These are phyloP conservation scores for Lates calcarifer DNA, from an alignment of 2,113 vertebrate species.

Conservation along the genomic window DNA sequence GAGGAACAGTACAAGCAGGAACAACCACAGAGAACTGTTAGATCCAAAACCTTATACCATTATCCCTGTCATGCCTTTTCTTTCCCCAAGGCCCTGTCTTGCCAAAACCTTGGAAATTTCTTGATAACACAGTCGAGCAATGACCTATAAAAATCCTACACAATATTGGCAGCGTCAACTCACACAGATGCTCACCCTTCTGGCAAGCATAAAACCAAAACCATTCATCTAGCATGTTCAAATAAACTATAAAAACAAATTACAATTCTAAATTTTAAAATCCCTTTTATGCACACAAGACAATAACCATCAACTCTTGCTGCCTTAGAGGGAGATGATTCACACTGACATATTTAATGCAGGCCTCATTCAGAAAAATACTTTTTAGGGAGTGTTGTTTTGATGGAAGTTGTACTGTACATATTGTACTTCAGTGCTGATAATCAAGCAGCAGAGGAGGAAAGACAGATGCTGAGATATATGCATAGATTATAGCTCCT, in stretches of 20 bases:
- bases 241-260: neutral
- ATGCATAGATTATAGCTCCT: slow-evolving; percentile 31
- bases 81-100: neutral
- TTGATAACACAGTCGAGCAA: neutral
- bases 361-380: neutral
- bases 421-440: slow-evolving; percentile 7
- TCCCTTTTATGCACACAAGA: neutral
- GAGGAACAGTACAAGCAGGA: neutral
- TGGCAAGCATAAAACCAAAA: neutral
- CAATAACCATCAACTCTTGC: neutral
- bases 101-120: neutral
- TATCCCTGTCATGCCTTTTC: neutral
- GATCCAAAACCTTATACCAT: slow-evolving; percentile 3
- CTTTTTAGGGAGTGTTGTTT: neutral
- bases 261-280: neutral
- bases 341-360: neutral
- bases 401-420: neutral
- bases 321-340: neutral
- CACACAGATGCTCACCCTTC: neutral
- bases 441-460: neutral
- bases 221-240: neutral
- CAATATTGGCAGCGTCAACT: neutral
- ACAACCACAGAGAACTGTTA: too few species aligned
- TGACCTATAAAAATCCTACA: slow-evolving; percentile 3
- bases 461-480: slow-evolving; percentile 10